Evolutionary conservation across 2,888 invertebrate species (phyloP).

Genomic region (Lumbricus terrestris): DNA sequence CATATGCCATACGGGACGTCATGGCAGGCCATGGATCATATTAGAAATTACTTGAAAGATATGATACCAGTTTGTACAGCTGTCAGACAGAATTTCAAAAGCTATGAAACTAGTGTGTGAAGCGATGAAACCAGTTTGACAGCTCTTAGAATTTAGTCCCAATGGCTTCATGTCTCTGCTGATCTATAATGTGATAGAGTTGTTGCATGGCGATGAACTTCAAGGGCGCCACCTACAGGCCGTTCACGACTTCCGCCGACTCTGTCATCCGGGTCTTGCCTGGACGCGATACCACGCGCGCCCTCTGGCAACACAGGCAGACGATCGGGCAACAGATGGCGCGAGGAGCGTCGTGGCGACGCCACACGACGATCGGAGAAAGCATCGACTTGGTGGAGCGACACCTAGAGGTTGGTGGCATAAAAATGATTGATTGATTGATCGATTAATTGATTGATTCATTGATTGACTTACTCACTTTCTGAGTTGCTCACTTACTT

Average conservation of each 20-base stretch:
- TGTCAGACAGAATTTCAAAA: too few species aligned
- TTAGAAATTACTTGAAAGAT: too few species aligned
- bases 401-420: background rate
- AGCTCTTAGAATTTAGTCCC: too few species aligned
- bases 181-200: background rate
- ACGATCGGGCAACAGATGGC: background rate
- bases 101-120: too few species aligned
- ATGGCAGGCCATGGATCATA: too few species aligned
- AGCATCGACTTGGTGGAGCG: background rate
- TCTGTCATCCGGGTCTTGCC: conserved; percentile 1
- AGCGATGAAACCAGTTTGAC: too few species aligned
- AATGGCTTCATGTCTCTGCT: too few species aligned
- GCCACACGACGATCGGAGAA: background rate
- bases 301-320: background rate
- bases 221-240: background rate
- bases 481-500: background rate
- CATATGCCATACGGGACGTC: too few species aligned
- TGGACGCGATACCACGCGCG: background rate
- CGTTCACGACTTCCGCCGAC: background rate
- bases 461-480: background rate
- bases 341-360: background rate
- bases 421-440: background rate
- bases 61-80: too few species aligned
- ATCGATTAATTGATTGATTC: background rate
- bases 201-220: background rate